phyloP scores from a whole-genome alignment of 1,140 invertebrate genomes.

The fruit fly (Drosophila melanogaster) region DNA sequence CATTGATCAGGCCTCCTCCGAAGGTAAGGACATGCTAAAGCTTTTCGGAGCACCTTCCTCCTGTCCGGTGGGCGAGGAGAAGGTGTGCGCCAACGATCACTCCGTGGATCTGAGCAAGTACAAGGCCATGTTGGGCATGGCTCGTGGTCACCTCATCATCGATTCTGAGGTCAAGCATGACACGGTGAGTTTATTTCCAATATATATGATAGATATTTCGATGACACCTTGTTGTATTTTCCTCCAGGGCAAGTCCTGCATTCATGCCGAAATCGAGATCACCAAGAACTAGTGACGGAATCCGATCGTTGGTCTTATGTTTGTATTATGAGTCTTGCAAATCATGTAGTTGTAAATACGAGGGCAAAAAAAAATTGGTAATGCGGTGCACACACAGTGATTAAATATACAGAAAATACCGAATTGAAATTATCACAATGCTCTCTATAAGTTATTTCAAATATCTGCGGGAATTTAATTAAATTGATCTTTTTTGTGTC shows the following conservation, averaged over 20 bases:
- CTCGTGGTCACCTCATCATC: constrained; percentile 71
- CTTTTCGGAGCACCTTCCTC: constrained; percentile 73
- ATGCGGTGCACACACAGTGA: constrained; percentile 52
- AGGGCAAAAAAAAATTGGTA: constrained; percentile 62
- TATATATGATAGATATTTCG: too few relatives aligned
- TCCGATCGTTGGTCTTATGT: constrained; percentile 1
- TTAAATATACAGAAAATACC: constrained; percentile 24
- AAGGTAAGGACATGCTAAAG: constrained; percentile 77
- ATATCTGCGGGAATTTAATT: too few relatives aligned
- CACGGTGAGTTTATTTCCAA: constrained; percentile 49
- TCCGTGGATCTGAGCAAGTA: constrained; percentile 76
- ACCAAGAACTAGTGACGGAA: constrained; percentile 55
- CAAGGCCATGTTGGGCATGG: constrained; percentile 78
- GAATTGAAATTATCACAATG: background rate
- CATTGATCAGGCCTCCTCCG: constrained; percentile 58
- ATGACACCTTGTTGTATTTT: background rate
- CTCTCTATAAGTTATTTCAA: too few relatives aligned
- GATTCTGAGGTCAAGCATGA: constrained; percentile 77
- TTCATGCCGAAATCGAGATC: constrained; percentile 78
- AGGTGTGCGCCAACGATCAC: constrained; percentile 76
- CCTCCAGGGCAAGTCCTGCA: constrained; percentile 77
- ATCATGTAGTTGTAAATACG: constrained; percentile 50
- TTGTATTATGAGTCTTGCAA: constrained; percentile 69
- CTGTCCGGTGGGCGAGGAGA: constrained; percentile 77
- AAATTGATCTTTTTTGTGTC: too few relatives aligned